Evolutionary conservation across 2,113 vertebrate species (phyloP).

Genomic region (Corydoras sp.): DNA sequence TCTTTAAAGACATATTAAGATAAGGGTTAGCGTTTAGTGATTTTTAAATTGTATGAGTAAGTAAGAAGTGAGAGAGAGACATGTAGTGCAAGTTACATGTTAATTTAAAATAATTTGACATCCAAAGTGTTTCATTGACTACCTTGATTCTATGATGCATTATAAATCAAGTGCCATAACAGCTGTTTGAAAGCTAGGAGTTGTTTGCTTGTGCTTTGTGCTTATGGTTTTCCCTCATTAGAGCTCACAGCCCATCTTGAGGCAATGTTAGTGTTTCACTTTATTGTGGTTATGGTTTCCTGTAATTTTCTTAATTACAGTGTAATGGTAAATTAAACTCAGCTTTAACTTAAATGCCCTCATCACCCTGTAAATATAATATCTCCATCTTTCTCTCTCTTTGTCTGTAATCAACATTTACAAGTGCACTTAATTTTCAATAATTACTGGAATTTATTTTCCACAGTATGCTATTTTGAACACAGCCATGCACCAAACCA

Average conservation of each 20-base stretch:
- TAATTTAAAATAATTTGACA: slow-evolving; percentile 35
- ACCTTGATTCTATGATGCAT: slow-evolving; percentile 9
- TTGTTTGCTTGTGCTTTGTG: slow-evolving; percentile 27
- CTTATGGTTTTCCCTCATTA: slow-evolving; percentile 28
- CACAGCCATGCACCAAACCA: too few species aligned
- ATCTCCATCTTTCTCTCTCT: slow-evolving; percentile 36
- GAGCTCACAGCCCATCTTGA: slow-evolving; percentile 48
- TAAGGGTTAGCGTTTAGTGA: too few species aligned
- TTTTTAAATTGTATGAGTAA: slow-evolving; percentile 36
- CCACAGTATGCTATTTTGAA: too few species aligned
- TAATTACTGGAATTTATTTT: too few species aligned
- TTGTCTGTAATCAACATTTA: background rate
- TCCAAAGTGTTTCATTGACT: slow-evolving; percentile 43
- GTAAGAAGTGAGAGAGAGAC: background rate
- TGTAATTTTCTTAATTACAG: slow-evolving; percentile 39
- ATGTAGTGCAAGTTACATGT: slow-evolving; percentile 9
- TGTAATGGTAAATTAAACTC: slow-evolving; percentile 36
- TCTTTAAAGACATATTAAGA: too few species aligned
- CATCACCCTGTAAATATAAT: slow-evolving; percentile 51
- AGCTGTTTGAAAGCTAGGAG: slow-evolving; percentile 6
- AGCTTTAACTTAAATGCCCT: slow-evolving; percentile 49
- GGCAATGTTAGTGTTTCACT: slow-evolving; percentile 32
- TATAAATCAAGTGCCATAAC: slow-evolving; percentile 15
- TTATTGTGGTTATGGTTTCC: slow-evolving; percentile 35
- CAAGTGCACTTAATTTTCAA: too few species aligned